Evolutionary conservation across 2,113 vertebrate species (phyloP).

Genomic region (Xyrauchen texanus): DNA sequence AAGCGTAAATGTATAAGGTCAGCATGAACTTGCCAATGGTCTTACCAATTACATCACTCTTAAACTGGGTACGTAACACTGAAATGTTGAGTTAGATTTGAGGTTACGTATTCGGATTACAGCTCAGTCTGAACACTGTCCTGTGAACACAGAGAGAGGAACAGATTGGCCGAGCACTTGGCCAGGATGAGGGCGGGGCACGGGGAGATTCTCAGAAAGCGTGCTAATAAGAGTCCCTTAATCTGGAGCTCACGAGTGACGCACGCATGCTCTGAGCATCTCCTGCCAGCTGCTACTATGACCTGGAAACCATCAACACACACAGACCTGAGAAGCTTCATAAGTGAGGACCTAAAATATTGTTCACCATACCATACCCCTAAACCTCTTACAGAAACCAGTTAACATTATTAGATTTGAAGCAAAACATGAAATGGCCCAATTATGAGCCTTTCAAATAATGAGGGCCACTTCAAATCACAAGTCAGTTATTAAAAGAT

Average conservation of each 20-base stretch:
- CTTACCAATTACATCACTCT: conserved; percentile 10
- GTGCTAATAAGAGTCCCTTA: conserved; percentile 56
- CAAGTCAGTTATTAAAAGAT: too few species aligned
- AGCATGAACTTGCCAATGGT: background rate
- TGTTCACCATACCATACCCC: too few species aligned
- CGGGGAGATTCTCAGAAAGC: conserved; percentile 57
- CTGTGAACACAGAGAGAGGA: conserved; percentile 10
- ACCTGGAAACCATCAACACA: conserved; percentile 21
- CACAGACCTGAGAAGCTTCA: too few species aligned
- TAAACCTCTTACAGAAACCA: too few species aligned
- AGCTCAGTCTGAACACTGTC: background rate
- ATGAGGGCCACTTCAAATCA: too few species aligned
- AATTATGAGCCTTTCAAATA: too few species aligned
- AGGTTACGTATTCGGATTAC: conserved; percentile 27
- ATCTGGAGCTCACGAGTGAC: conserved; percentile 56
- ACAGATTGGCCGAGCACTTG: conserved; percentile 27
- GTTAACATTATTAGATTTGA: too few species aligned
- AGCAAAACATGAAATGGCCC: too few species aligned
- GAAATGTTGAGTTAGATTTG: conserved; percentile 6
- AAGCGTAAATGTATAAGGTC: background rate
- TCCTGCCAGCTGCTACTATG: conserved; percentile 33
- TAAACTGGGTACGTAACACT: conserved; percentile 1
- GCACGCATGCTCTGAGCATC: conserved; percentile 13
- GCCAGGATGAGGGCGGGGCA: conserved; percentile 17
- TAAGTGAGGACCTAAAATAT: too few species aligned